Conservation (phyloP, 2,888 invertebrate genomes). For the Agonopterix subpropinquella region DNA sequence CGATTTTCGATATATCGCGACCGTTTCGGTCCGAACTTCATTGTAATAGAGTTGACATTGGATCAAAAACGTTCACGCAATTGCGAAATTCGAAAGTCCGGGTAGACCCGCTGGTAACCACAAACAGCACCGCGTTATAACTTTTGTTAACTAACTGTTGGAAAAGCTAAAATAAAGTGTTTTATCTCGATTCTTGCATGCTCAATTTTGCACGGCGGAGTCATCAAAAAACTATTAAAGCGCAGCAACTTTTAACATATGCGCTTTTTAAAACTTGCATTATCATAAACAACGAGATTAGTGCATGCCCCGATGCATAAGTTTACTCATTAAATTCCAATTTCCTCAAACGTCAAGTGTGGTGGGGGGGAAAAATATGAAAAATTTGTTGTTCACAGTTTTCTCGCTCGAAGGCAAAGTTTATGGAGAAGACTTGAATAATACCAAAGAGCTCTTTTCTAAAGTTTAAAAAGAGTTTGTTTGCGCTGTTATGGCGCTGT, state of each 20-base stretch:
- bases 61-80: too few relatives aligned
- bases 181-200: slow-evolving; percentile 15
- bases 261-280: slow-evolving; percentile 25
- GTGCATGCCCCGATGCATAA: slow-evolving; percentile 33
- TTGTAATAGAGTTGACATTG: too few relatives aligned
- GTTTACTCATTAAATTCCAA: slow-evolving; percentile 48
- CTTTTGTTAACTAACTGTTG: too few relatives aligned
- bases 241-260: slow-evolving; percentile 30
- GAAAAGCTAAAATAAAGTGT: slow-evolving; percentile 1
- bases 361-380: slow-evolving; percentile 23
- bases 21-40: too few relatives aligned
- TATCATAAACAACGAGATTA: slow-evolving; percentile 33
- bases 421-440: slow-evolving; percentile 37
- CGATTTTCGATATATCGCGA: too few relatives aligned
- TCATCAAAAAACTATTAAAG: slow-evolving; percentile 45
- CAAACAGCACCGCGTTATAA: too few relatives aligned
- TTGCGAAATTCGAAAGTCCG: too few relatives aligned
- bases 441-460: slow-evolving; percentile 27
- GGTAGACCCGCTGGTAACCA: not conserved
- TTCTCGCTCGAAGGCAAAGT: slow-evolving; percentile 22
- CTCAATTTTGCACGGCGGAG: slow-evolving; percentile 27
- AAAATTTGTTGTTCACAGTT: slow-evolving; percentile 33
- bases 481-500: slow-evolving; percentile 19
- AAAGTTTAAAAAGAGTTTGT: slow-evolving; percentile 27
- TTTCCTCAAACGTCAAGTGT: slow-evolving; percentile 41